Evolutionary conservation across 1,140 invertebrate species (phyloP), one percentile per base, ranked within the genome.

Genomic region (Patella vulgata): DNA sequence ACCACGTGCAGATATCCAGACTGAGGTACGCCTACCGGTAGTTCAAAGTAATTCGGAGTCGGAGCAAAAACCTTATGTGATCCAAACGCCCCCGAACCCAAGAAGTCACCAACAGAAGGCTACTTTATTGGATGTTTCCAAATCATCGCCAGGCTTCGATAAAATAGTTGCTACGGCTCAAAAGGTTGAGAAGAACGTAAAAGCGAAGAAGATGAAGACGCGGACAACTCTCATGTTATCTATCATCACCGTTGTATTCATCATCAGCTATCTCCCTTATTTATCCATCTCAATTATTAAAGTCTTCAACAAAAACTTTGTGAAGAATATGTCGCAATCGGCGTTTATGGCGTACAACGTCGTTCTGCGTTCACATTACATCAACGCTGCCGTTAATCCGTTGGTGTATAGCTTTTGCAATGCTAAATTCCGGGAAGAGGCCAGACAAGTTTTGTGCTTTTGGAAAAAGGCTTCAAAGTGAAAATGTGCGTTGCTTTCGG

Each of bases 341-440:
- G 19, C 31, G 52, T 36, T 23, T 17, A n/a, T 33, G 14, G 36
- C 46, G 28, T 62, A 62, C 59, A 62, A 36, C 27, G 27, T 62
- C 6, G 39, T 31, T 42, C 51, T 54, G 21, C 43, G 44, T 39
- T 62, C 59, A 23, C 54, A 62, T 23, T 62, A 54, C 52, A 55
- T 62, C 50, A 62, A 62, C 59, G 28, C 27, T 21, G 42, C 54
- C 51, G 42, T 47, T 43, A 62, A 62, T 25, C 59, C 59, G 30
- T 14, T 62, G 43, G 51, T 62, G 30, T 62, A 62, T 44, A 62
- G 59, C 40, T 62, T 62, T 23, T 62, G 59, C 27, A 62, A 51
- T 19, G 52, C 19, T 12, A 25, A 43, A 0, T 62, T 62, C 33
- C 28, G 52, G 2, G 43, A 55, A 11, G 27, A 52, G 55, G 43